Evolutionary conservation across 2,113 vertebrate species (phyloP), one percentile per base, ranked within the genome.

Genomic region (Mirounga angustirostris): DNA sequence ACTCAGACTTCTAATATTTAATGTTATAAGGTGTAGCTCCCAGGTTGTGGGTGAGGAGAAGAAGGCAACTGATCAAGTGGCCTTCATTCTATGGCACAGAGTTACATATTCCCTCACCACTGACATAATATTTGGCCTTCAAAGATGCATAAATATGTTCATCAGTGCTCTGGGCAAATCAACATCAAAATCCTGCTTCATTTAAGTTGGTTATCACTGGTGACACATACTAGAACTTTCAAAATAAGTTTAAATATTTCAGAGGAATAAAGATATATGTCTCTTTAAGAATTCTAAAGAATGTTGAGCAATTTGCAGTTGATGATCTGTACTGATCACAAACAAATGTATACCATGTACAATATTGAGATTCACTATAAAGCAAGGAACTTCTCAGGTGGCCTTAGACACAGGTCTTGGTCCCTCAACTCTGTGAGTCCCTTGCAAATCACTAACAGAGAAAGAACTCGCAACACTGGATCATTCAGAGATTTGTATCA

Each of bases 211-310:
- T 52, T 82, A 63, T 30, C 46, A 24, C 4, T 22, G 10, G 10
- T 16, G 1, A 80, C 13, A 67, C 18, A 46, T 21, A 28, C 12
- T 61, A 33, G 11, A 90, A 91, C 54, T 69, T 93, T 46, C 22
- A 21, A 67, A 87, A 85, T 52, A 43, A 46, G 5, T 43, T 54
- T 61, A 56, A 76, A n/a, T 28, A 63, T 95, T 59, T 90, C 28
- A 61, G 21, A 91, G 71, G 65, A 90, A n/a, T 89, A 63, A 89
- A 84, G 58, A 91, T 50, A 71, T 12, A 69, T 50, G 40, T 12
- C 16, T 67, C 65, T 67, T 18, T 67, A 67, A 67, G 65, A 67
- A 67, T 67, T 33, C 65, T 67, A 67, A 67, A 84, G 1, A 59
- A 36, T 56, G 87, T 52, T 19, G 33, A 54, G 13, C 33, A 87